phyloP scores from a whole-genome alignment of 2,888 invertebrate genomes.

The Gerris lacustris region DNA sequence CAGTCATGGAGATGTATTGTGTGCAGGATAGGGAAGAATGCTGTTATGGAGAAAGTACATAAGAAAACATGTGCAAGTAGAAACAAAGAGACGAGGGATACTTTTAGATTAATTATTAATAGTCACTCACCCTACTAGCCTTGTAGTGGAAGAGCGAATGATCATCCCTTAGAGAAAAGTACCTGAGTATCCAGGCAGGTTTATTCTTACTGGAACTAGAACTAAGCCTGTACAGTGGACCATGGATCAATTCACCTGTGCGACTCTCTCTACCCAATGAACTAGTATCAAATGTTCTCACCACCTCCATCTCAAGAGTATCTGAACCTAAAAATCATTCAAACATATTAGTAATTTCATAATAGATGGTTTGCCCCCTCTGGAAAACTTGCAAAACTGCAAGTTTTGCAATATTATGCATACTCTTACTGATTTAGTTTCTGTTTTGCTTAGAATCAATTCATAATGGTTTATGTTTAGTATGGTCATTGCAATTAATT shows the following conservation, averaged over 20 bases:
- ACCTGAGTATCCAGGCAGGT: slow-evolving; percentile 64
- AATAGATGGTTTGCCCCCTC: neutral
- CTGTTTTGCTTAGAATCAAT: too few species aligned
- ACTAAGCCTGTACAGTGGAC: slow-evolving; percentile 32
- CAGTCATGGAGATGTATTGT: too few species aligned
- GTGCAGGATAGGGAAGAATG: too few species aligned
- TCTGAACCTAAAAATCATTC: slow-evolving; percentile 44
- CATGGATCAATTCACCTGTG: slow-evolving; percentile 44
- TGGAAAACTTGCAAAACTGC: too few species aligned
- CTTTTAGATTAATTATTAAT: too few species aligned
- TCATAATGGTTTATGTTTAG: too few species aligned
- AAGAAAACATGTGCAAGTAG: too few species aligned
- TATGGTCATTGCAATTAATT: too few species aligned
- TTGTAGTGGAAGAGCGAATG: slow-evolving; percentile 92
- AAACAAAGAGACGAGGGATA: too few species aligned
- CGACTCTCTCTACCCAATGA: slow-evolving; percentile 45
- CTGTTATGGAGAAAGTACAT: too few species aligned
- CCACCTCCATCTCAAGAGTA: slow-evolving; percentile 74
- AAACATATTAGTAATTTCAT: neutral
- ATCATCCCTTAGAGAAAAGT: slow-evolving; percentile 82
- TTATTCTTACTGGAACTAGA: slow-evolving; percentile 28
- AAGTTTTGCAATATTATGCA: too few species aligned
- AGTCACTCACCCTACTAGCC: slow-evolving; percentile 38
- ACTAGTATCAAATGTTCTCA: slow-evolving; percentile 72
- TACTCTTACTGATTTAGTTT: too few species aligned